phyloP scores from a whole-genome alignment of 2,113 vertebrate genomes.

The Mobula birostris region DNA sequence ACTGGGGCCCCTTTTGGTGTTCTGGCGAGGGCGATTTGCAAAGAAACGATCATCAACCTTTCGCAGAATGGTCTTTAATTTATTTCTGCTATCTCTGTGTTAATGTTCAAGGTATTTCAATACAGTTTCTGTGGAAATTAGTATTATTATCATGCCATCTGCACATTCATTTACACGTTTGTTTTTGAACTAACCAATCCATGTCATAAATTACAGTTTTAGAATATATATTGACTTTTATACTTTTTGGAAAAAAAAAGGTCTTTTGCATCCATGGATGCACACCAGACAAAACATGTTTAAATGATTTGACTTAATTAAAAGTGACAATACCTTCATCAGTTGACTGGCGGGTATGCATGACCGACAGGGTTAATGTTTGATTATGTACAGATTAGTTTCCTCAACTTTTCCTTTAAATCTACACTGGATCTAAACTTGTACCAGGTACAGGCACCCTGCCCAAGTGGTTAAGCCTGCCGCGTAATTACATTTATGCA shows the following conservation, averaged over 20 bases:
- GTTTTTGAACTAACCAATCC: background rate
- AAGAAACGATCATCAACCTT: background rate
- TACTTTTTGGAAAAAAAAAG: background rate
- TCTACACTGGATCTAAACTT: background rate
- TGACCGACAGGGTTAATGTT: background rate
- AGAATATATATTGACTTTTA: slow-evolving; percentile 13
- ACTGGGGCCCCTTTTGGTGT: background rate
- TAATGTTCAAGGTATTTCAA: slow-evolving; percentile 31
- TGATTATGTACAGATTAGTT: slow-evolving; percentile 14
- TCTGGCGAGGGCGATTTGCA: background rate
- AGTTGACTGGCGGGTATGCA: slow-evolving; percentile 22
- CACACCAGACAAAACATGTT: background rate
- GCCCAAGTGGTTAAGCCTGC: background rate
- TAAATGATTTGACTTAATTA: background rate
- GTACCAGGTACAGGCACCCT: background rate
- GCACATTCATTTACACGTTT: background rate
- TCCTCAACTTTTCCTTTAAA: background rate
- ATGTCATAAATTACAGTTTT: background rate
- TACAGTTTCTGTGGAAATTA: background rate
- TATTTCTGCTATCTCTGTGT: background rate
- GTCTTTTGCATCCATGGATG: background rate
- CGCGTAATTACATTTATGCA: slow-evolving; percentile 5
- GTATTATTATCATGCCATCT: background rate
- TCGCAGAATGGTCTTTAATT: slow-evolving; percentile 23
- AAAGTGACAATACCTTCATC: background rate